Evolutionary conservation across 2,888 invertebrate genomes (phyloP).

Genomic region (Elegia similella): DNA sequence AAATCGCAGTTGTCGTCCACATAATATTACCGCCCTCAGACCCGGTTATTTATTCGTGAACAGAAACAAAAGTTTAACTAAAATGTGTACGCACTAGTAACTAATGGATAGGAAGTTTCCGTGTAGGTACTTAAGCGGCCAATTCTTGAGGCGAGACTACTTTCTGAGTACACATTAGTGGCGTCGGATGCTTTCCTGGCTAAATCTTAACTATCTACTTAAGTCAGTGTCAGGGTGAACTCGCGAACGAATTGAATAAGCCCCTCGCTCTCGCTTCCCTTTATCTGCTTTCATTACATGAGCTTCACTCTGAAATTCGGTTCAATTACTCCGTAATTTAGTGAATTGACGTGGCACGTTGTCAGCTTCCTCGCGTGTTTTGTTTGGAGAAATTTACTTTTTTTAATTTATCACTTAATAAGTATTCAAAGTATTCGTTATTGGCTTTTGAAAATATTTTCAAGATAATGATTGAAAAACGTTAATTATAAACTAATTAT

Average conservation of each 20-base stretch:
- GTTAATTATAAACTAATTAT: no score
- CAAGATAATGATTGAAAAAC: no score
- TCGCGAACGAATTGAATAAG: constrained; percentile 68
- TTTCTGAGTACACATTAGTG: constrained; percentile 76
- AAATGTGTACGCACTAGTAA: constrained; percentile 72
- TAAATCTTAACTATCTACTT: constrained; percentile 77
- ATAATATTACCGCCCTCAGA: constrained; percentile 8
- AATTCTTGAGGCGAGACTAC: constrained; percentile 70
- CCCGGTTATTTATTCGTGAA: constrained; percentile 32
- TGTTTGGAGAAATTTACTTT: constrained; percentile 43
- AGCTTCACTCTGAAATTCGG: constrained; percentile 71
- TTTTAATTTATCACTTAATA: constrained; percentile 23
- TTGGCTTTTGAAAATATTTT: background rate
- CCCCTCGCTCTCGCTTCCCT: constrained; percentile 57
- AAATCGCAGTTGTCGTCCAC: constrained; percentile 12
- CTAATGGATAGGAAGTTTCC: constrained; percentile 75
- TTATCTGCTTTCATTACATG: constrained; percentile 74
- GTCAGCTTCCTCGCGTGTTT: constrained; percentile 63
- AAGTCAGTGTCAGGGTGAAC: constrained; percentile 66
- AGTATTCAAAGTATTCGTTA: background rate
- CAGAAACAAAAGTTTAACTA: constrained; percentile 71
- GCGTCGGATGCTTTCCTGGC: constrained; percentile 58
- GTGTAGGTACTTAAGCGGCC: constrained; percentile 71
- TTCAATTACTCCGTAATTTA: constrained; percentile 74
- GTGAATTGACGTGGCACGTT: constrained; percentile 71